Percentiles rank a stretch among this genome's conserved stretches.
These are phyloP conservation scores for Baronia brevicornis DNA, from an alignment of 2,888 invertebrate genomes.

Conservation along the genomic window DNA sequence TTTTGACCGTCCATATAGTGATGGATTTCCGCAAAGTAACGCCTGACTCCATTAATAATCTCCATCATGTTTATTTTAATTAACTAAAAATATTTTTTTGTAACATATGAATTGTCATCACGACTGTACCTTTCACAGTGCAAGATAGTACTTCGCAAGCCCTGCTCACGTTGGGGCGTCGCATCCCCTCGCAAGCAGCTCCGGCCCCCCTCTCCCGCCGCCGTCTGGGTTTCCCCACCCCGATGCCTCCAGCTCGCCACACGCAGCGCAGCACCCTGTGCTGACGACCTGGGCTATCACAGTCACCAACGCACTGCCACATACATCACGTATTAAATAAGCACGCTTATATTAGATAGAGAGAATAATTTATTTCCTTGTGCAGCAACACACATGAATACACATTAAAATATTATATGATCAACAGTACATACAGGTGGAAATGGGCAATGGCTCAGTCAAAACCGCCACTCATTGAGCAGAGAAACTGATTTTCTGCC, in stretches of 20 bases:
- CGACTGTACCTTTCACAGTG: conserved; percentile 34
- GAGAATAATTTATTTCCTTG: too few species aligned
- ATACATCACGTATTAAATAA: conserved; percentile 12
- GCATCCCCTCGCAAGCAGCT: conserved; percentile 87
- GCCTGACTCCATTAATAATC: too few species aligned
- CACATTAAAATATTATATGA: too few species aligned
- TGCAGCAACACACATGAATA: too few species aligned
- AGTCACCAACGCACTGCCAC: conserved; percentile 87
- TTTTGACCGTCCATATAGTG: too few species aligned
- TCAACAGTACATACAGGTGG: too few species aligned
- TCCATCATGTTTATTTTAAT: too few species aligned
- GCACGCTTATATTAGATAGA: too few species aligned
- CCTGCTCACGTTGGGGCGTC: conserved; percentile 85
- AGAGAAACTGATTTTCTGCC: too few species aligned
- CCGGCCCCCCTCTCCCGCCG: conserved; percentile 82
- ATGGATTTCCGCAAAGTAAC: too few species aligned
- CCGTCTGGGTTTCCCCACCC: conserved; percentile 87
- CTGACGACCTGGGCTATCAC: conserved; percentile 87
- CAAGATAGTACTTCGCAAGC: conserved; percentile 84
- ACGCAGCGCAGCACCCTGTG: conserved; percentile 94
- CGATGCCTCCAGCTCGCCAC: conserved; percentile 88
- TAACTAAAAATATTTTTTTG: conserved; percentile 11
- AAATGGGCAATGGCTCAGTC: too few species aligned
- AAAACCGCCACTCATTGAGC: too few species aligned
- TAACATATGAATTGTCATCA: conserved; percentile 1